Evolutionary conservation across 2,113 vertebrate species (phyloP).

Genomic region (Pseudorhombus dupliciocellatus): DNA sequence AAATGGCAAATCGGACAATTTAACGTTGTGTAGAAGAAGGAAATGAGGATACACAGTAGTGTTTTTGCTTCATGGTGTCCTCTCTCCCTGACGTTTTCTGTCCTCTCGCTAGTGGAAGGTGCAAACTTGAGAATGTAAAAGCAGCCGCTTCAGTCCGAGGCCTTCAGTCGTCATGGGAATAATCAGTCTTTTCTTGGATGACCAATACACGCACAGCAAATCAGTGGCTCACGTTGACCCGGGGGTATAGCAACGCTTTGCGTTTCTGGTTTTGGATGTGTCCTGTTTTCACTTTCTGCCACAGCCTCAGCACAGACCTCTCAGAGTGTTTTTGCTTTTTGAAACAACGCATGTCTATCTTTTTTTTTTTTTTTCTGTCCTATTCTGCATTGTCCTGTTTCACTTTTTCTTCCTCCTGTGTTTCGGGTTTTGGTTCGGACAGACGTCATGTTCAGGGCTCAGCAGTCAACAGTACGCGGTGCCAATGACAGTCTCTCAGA

Average conservation of each 20-base stretch:
- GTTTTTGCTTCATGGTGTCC: neutral
- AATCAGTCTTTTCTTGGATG: slow-evolving; percentile 27
- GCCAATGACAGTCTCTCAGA: slow-evolving; percentile 58
- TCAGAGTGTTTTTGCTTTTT: neutral
- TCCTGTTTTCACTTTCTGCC: slow-evolving; percentile 6
- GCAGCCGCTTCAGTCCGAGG: slow-evolving; percentile 15
- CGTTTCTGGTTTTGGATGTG: slow-evolving; percentile 40
- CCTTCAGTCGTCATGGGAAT: slow-evolving; percentile 22
- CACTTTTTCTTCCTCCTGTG: neutral
- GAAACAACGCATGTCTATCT: neutral
- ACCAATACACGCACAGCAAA: neutral
- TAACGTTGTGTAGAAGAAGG: neutral
- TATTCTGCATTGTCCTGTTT: neutral
- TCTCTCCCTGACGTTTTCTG: slow-evolving; percentile 1
- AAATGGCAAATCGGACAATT: neutral
- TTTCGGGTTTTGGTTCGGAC: slow-evolving; percentile 28
- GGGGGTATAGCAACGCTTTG: neutral
- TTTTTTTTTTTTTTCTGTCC: neutral
- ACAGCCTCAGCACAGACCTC: slow-evolving; percentile 11
- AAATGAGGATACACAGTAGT: neutral
- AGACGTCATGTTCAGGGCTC: slow-evolving; percentile 55
- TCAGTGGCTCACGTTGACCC: neutral
- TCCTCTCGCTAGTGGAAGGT: slow-evolving; percentile 10
- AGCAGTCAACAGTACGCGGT: slow-evolving; percentile 38
- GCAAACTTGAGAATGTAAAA: slow-evolving; percentile 40